Evolutionary conservation across 2,888 invertebrate species (phyloP).

Genomic region (Bellardia pandia): DNA sequence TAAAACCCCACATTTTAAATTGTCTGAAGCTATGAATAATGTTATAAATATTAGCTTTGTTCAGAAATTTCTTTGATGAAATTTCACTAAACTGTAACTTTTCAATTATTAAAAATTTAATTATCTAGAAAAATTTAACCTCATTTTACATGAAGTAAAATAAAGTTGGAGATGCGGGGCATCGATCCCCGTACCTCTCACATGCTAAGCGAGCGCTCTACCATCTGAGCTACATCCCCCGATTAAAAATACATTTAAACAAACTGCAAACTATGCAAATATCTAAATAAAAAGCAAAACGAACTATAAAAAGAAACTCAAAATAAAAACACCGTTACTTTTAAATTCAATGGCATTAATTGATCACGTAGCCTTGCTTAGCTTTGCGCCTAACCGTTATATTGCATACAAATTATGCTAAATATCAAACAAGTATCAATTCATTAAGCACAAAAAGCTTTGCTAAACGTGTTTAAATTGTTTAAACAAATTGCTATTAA

Average conservation of each 20-base stretch:
- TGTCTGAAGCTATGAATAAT: too few species aligned
- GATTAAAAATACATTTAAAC: neutral
- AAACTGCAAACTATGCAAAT: neutral
- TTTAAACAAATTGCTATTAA: too few species aligned
- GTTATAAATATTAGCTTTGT: too few species aligned
- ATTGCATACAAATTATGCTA: neutral
- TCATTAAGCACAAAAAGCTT: too few species aligned
- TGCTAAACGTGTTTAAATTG: too few species aligned
- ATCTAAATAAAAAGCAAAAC: neutral
- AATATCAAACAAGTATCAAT: too few species aligned
- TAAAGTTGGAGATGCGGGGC: slow-evolving; percentile 84
- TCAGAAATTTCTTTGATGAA: too few species aligned
- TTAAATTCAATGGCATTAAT: slow-evolving; percentile 1
- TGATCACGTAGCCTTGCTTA: neutral
- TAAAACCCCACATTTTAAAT: too few species aligned
- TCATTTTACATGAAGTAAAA: too few species aligned
- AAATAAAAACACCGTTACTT: neutral
- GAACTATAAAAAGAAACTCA: neutral
- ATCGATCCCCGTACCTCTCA: slow-evolving; percentile 82
- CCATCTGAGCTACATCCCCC: slow-evolving; percentile 85
- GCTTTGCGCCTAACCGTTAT: neutral
- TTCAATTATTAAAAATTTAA: too few species aligned
- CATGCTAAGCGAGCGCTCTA: slow-evolving; percentile 84
- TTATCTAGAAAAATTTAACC: too few species aligned
- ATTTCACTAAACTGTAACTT: too few species aligned